These are phyloP conservation scores for Agapetus fuscipes DNA, from an alignment of 2,888 invertebrate genomes.

Conservation along the genomic window DNA sequence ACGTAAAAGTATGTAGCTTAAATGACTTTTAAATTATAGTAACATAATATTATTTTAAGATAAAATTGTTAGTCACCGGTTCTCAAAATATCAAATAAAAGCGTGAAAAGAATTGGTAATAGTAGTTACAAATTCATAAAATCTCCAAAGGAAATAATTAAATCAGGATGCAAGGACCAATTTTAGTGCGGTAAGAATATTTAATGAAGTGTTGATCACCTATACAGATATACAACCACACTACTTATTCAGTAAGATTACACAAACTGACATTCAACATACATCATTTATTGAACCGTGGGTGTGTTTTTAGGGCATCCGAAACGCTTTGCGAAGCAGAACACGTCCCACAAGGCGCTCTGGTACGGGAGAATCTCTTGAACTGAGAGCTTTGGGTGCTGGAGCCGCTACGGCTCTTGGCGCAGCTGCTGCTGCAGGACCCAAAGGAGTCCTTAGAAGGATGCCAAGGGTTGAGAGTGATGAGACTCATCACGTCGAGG, in stretches of 20 bases:
- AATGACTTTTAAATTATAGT: not conserved
- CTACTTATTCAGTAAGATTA: too few species aligned
- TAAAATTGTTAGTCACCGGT: not conserved
- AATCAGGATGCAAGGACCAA: too few species aligned
- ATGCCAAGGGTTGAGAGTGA: constrained; percentile 70
- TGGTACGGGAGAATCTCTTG: constrained; percentile 47
- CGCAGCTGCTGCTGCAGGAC: constrained; percentile 28
- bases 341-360: constrained; percentile 46
- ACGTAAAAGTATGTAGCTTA: constrained; percentile 55
- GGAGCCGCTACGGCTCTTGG: constrained; percentile 32
- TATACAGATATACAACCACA: too few species aligned
- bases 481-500: constrained; percentile 48
- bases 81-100: too few species aligned
- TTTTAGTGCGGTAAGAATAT: too few species aligned
- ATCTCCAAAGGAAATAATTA: too few species aligned
- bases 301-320: constrained; percentile 45
- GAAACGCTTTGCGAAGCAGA: constrained; percentile 49
- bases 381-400: constrained; percentile 51
- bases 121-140: too few species aligned
- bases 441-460: constrained; percentile 54
- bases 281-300: too few species aligned
- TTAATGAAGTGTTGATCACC: too few species aligned
- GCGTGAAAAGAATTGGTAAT: too few species aligned
- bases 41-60: not conserved
- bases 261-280: too few species aligned